Conservation (phyloP, 2,888 invertebrate genomes). For the Lottia gigantea region DNA sequence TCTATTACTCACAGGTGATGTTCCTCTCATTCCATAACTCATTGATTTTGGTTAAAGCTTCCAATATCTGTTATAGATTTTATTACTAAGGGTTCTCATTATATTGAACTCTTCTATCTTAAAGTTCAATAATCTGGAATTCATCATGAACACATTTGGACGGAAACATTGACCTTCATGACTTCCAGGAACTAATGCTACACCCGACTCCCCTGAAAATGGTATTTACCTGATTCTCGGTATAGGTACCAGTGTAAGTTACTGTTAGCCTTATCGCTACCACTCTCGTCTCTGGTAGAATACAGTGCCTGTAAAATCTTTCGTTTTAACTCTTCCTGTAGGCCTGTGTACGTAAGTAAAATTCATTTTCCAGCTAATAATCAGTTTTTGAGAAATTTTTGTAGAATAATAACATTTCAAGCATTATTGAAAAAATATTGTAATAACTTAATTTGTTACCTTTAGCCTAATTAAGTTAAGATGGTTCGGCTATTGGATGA, state of each 20-base stretch:
- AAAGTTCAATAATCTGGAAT: too few species aligned
- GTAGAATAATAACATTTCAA: too few species aligned
- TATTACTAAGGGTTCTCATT: too few species aligned
- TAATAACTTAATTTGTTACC: too few species aligned
- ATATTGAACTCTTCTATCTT: too few species aligned
- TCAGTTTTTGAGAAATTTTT: too few species aligned
- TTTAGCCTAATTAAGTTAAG: too few species aligned
- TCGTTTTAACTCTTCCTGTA: constrained; percentile 1
- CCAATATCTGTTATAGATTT: too few species aligned
- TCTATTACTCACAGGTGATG: not conserved
- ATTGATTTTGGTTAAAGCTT: not conserved
- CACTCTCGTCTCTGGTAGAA: constrained; percentile 4
- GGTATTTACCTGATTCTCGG: not conserved
- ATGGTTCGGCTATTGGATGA: too few species aligned
- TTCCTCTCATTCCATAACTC: not conserved
- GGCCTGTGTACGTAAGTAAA: constrained; percentile 4
- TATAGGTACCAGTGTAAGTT: not conserved
- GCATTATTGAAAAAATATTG: too few species aligned
- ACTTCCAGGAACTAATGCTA: not conserved
- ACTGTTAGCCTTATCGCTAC: constrained; percentile 3
- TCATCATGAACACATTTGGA: too few species aligned
- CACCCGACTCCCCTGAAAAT: not conserved
- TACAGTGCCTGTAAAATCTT: not conserved
- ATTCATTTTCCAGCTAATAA: not conserved
- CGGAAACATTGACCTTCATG: too few species aligned